Evolutionary conservation across 2,888 invertebrate genomes (phyloP), one percentile per base, ranked within the genome.

Genomic region (Melanostoma mellinum): DNA sequence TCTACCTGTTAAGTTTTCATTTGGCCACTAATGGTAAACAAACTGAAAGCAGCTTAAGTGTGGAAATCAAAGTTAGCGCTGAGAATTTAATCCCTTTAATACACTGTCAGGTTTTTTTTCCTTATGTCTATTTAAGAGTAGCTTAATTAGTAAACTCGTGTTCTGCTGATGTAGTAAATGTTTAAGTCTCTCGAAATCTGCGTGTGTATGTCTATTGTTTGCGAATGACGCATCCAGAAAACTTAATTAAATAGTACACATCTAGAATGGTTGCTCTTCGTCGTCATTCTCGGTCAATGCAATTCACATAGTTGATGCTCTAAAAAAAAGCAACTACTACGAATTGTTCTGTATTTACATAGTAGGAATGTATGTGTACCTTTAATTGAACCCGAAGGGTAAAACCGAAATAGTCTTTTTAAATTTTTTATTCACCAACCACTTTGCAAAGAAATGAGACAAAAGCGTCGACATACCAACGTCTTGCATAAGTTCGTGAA

Each of bases 401-500:
- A 67, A 46, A 30, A 53, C 53, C 65, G 33, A 65, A 55, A 75
- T 67, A 65, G 50, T 60, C 44, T 38, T 68, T 60, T 48, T 20
- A 20, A 20, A 20, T 20, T 30, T 53, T 76, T 76, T 50, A 40
- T 56, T 50, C 38, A 38, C 9, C 9, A 56, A 46, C 56, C 55
- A 74, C 20, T 61, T 40, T 61, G 38, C 56, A 52, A 50, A 61
- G 6, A 44, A 60, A 6, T 36, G 32, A 63, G 35, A 65, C 56
- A 69, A 52, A 63, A 74, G 69, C 69, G 46, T 58, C 75, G 71
- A 52, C 80, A 80, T 75, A 75, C 69, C 69, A 35, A 35, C 33
- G 38, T 35, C 80, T 80, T 80, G 75, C 75, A 80, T 80, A 80
- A 80, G 80, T 69, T 53, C 74, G 79, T 69, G 69, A 63, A 77